Evolutionary conservation across 2,113 vertebrate species (phyloP).

Genomic region (Piliocolobus tephrosceles): DNA sequence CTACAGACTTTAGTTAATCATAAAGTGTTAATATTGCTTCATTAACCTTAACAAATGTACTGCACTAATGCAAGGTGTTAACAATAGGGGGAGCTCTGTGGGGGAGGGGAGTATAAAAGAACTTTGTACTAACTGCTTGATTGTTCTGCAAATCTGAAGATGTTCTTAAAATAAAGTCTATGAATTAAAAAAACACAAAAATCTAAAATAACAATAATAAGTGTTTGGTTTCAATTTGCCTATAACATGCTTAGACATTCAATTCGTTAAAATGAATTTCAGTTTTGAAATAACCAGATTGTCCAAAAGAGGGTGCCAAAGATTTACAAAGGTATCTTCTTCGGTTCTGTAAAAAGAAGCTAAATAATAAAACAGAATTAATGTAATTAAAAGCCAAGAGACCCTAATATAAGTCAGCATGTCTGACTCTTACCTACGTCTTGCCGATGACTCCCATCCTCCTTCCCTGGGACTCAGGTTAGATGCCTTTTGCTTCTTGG

Average conservation of each 20-base stretch:
- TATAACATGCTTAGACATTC: neutral
- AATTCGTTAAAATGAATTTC: neutral
- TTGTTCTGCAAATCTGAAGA: constrained; percentile 11
- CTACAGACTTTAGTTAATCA: neutral
- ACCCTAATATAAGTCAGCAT: neutral
- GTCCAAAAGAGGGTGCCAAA: constrained; percentile 82
- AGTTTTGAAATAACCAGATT: neutral
- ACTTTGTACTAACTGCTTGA: neutral
- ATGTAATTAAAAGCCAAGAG: neutral
- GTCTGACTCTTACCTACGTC: neutral
- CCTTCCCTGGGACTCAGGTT: neutral
- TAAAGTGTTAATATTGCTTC: neutral
- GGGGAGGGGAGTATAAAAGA: too few relatives aligned
- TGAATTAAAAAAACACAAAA: neutral
- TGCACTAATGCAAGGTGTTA: neutral
- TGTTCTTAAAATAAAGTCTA: neutral
- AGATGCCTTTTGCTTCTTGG: neutral
- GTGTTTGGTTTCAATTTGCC: neutral
- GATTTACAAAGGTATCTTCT: constrained; percentile 54
- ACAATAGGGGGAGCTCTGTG: neutral
- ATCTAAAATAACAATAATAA: neutral
- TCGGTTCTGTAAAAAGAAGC: constrained; percentile 57
- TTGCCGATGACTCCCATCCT: neutral
- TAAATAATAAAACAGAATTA: constrained; percentile 65
- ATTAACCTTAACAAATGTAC: neutral